Percentiles rank a stretch among this genome's conserved stretches.
These are phyloP conservation scores for Eulemur coronatus DNA, from an alignment of 2,797 vertebrate species.

Conservation along the genomic window DNA sequence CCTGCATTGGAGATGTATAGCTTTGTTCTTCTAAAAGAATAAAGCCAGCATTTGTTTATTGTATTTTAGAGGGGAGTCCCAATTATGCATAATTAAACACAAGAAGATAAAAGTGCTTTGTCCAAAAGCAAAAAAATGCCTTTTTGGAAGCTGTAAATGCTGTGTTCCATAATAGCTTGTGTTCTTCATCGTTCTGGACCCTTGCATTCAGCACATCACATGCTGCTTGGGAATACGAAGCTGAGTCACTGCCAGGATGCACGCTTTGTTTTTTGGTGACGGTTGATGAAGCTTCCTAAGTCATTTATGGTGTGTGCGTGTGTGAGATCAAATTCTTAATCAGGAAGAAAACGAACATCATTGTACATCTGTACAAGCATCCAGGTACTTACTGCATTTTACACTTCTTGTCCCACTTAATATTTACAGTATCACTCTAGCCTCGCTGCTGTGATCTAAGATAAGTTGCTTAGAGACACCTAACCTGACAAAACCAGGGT, in stretches of 20 bases:
- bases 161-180: neutral
- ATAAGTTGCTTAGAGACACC: neutral
- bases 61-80: slow-evolving; percentile 39
- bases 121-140: neutral
- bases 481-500: neutral
- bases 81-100: slow-evolving; percentile 22
- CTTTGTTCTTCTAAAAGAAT: slow-evolving; percentile 43
- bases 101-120: slow-evolving; percentile 13
- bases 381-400: neutral
- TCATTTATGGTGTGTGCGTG: neutral
- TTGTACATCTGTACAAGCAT: neutral
- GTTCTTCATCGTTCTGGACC: neutral
- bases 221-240: neutral
- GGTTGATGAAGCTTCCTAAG: neutral
- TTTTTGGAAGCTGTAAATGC: neutral
- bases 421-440: neutral
- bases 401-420: neutral
- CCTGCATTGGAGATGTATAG: neutral
- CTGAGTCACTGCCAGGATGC: neutral
- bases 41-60: slow-evolving; percentile 27
- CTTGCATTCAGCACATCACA: no score
- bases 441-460: neutral
- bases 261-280: neutral
- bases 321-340: neutral
- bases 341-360: neutral